phyloP scores from a whole-genome alignment of 2,888 invertebrate genomes.

The Tholera decimalis region DNA sequence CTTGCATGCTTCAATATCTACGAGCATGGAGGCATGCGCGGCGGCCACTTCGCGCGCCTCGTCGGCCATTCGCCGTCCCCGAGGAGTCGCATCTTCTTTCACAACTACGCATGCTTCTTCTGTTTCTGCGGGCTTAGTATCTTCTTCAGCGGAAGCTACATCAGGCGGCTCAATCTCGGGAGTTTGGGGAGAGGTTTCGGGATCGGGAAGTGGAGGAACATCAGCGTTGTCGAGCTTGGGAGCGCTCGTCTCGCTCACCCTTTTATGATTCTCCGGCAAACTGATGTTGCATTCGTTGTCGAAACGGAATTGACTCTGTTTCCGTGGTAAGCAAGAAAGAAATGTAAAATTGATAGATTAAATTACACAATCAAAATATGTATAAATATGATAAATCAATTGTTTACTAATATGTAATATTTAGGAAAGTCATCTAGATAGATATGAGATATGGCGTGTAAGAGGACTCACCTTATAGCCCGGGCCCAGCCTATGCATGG shows the following conservation, averaged over 20 bases:
- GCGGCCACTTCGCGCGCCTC: constrained; percentile 89
- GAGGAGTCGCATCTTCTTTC: constrained; percentile 87
- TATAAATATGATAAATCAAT: neutral
- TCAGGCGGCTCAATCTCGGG: constrained; percentile 74
- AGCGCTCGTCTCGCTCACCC: constrained; percentile 95
- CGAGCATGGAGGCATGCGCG: constrained; percentile 90
- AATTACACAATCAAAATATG: constrained; percentile 3
- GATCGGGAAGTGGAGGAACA: constrained; percentile 69
- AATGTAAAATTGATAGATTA: constrained; percentile 64
- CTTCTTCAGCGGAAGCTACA: constrained; percentile 79
- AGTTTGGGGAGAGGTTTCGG: constrained; percentile 70
- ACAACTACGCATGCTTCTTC: constrained; percentile 88
- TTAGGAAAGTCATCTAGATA: neutral
- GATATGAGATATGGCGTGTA: neutral
- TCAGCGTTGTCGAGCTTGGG: constrained; percentile 85
- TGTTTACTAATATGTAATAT: too few species aligned
- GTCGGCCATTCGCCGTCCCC: constrained; percentile 86
- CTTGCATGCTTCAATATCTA: constrained; percentile 93
- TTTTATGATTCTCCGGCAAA: constrained; percentile 99
- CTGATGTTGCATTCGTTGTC: constrained; percentile 99
- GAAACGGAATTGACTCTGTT: constrained; percentile 99
- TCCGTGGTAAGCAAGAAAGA: constrained; percentile 85
- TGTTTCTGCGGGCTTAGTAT: constrained; percentile 75
- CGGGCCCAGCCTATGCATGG: constrained; percentile 99
- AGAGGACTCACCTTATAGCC: constrained; percentile 97